A percentile compares a stretch with the other conserved stretches of the same genome.
phyloP scores from a whole-genome alignment of 30 jellyfish, hydroid and myxozoan genomes.

The Chrysaora quinquecirrha region DNA sequence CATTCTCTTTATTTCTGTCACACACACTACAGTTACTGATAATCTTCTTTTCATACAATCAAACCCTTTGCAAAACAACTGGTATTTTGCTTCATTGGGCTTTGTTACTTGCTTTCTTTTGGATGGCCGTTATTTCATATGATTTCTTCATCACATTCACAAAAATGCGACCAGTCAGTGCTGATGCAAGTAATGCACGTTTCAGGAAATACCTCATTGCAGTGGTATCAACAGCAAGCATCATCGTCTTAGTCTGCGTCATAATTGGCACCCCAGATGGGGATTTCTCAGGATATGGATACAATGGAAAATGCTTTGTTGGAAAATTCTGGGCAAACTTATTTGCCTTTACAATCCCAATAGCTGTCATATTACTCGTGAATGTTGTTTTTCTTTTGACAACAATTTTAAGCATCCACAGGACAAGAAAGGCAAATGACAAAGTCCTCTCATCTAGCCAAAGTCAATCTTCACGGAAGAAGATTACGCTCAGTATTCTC shows the following conservation, averaged over 20 bases:
- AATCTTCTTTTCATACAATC: too few species aligned
- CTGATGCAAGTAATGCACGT: neutral
- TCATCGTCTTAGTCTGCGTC: conserved; percentile 22
- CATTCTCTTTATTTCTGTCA: neutral
- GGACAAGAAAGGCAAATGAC: neutral
- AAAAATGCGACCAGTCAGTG: neutral
- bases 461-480: neutral
- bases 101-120: neutral
- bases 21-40: neutral
- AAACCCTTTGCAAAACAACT: neutral
- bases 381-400: neutral
- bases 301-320: neutral
- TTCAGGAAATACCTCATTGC: neutral
- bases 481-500: neutral
- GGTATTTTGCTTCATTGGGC: conserved; percentile 13
- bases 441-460: neutral
- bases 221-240: neutral
- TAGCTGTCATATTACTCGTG: neutral
- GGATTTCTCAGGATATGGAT: conserved; percentile 18
- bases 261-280: conserved; percentile 21
- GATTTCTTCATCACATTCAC: conserved; percentile 6
- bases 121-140: conserved; percentile 1
- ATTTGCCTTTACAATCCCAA: neutral
- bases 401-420: neutral
- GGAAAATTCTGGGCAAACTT: neutral